Conservation (phyloP, 1,140 invertebrate genomes). For the Trachymyrmex cornetzi region DNA sequence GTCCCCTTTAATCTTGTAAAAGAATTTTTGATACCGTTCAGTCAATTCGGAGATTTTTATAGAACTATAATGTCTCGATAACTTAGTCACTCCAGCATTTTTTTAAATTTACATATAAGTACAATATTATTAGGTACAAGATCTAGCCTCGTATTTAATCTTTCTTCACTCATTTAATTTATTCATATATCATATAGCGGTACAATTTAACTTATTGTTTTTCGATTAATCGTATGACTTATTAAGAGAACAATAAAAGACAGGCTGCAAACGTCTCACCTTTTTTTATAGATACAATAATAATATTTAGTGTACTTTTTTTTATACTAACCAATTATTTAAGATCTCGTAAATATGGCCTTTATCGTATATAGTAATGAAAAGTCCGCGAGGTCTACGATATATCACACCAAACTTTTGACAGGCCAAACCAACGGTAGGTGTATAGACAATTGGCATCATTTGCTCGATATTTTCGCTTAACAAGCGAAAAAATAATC, state of each 20-base stretch:
- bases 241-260: background rate
- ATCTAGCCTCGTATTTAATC: no score
- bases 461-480: slow-evolving; percentile 97
- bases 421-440: slow-evolving; percentile 98
- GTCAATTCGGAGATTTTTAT: no score
- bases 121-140: no score
- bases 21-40: no score
- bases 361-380: slow-evolving; percentile 98
- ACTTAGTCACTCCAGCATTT: no score
- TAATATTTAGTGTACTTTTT: background rate
- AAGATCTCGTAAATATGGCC: slow-evolving; percentile 96
- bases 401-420: slow-evolving; percentile 99
- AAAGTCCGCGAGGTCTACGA: slow-evolving; percentile 96
- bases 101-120: no score
- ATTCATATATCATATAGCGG: no score
- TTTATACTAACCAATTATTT: slow-evolving; percentile 92
- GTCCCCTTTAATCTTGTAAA: no score
- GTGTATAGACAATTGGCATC: slow-evolving; percentile 99
- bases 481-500: slow-evolving; percentile 97
- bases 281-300: background rate
- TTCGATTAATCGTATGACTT: slow-evolving; percentile 11
- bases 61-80: no score
- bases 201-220: background rate
- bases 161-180: no score
- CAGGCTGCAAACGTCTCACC: no score